Evolutionary conservation across 2,888 invertebrate species (phyloP).

Genomic region (Hyalella azteca): DNA sequence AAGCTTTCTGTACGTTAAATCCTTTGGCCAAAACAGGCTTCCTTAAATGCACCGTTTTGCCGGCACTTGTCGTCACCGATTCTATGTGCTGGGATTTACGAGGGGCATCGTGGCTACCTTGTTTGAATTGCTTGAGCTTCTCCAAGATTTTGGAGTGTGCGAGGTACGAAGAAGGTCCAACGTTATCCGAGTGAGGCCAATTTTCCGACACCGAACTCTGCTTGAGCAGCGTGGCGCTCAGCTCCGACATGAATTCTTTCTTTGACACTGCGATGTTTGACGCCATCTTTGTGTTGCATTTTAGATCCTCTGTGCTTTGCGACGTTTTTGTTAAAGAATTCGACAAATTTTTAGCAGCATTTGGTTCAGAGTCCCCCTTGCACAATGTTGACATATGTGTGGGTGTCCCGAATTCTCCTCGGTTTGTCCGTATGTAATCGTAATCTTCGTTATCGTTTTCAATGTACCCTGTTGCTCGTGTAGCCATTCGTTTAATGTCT

Average conservation of each 20-base stretch:
- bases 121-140: constrained; percentile 11
- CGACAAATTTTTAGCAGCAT: background rate
- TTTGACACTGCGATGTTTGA: background rate
- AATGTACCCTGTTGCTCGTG: background rate
- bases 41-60: constrained; percentile 40
- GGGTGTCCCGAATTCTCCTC: background rate
- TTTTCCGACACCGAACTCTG: background rate
- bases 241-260: background rate
- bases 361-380: too few species aligned
- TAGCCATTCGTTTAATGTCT: constrained; percentile 28
- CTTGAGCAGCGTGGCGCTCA: background rate
- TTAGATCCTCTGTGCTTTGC: background rate
- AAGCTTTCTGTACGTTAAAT: constrained; percentile 53
- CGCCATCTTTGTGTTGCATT: background rate
- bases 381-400: too few species aligned
- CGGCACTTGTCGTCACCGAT: background rate
- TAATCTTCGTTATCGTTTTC: background rate
- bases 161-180: background rate
- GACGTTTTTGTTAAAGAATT: too few species aligned
- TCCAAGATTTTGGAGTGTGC: background rate
- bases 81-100: background rate
- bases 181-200: background rate
- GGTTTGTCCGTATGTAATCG: background rate
- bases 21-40: constrained; percentile 48
- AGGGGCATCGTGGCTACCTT: background rate